Base-by-base conservation (phyloP, 1,140 invertebrate genomes). In the Oryctes rhinoceros region DNA sequence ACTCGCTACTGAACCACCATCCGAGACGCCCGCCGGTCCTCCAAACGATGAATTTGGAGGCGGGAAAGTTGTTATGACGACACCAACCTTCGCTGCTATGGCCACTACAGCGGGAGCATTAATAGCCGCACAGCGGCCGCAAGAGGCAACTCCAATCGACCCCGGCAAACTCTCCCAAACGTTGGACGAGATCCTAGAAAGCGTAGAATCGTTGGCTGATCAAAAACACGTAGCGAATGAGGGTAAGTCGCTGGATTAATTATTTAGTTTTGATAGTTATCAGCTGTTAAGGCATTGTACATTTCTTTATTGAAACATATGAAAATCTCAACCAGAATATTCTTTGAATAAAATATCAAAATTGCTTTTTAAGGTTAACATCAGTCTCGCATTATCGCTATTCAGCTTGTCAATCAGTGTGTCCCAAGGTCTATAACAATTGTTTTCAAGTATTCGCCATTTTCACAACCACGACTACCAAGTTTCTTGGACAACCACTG, bases 151-250 rank as follows among this genome's bases (percentile, higher is more conserved):
- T 67, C 9, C 48, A 59, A 79, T 53, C 3, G n/a, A 44, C 20
- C 20, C 78, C 1, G 6, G 44, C 3, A 71, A 79, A 30, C 71
- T 79, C 4, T 79, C 71, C 15, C 15, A 79, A n/a, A 79, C 77
- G 7, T 67, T 85, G 44, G 80, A 78, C 47, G 82, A 81, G 74
- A 82, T 85, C 1, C 78, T 85, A 13, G 67, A 85, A 67, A 81
- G 84, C 18, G 83, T 84, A 15, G 82, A 84, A 59, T 80, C 80
- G n/a, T 80, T 84, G 24, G 77, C 77, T 48, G 37, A 44, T n/a
- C 75, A 76, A 30, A 78, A 78, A 59, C 11, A 18, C 0, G 13
- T 24, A 24, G 65, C 65, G 9, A 37, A n/a, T 30, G 65, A 74
- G 74, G 49, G 62, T 74, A 35, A 5, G 18, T 80, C 24, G 2